Evolutionary conservation across 2,797 vertebrate genomes (phyloP).

Genomic region (Onychomys leucogaster): DNA sequence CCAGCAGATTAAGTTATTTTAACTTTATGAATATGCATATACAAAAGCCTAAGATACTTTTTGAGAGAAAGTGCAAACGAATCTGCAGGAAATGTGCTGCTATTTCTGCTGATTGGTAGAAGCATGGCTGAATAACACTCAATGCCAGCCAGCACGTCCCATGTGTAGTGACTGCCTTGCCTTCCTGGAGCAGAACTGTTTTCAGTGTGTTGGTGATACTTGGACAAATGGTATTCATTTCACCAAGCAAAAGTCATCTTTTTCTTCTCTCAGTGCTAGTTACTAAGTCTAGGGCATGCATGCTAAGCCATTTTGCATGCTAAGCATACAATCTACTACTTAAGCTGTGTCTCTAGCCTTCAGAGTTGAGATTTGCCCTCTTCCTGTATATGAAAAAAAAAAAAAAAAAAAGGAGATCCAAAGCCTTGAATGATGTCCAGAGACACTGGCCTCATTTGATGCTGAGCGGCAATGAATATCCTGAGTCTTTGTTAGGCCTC

Average conservation of each 20-base stretch:
- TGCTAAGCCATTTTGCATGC: not conserved
- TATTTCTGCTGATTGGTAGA: constrained; percentile 69
- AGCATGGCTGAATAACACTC: not conserved
- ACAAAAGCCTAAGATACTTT: constrained; percentile 70
- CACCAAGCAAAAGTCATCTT: not conserved
- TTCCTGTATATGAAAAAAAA: not conserved
- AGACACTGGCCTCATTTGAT: not conserved
- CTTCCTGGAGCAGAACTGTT: constrained; percentile 2
- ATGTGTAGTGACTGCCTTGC: not conserved
- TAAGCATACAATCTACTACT: not conserved
- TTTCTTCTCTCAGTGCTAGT: not conserved
- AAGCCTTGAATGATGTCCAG: not conserved
- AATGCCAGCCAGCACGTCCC: not conserved
- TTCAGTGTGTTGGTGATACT: not conserved
- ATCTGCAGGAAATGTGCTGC: constrained; percentile 59
- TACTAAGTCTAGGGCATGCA: not conserved
- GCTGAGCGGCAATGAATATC: not conserved
- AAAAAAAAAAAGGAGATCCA: not conserved
- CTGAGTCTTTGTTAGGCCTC: not conserved
- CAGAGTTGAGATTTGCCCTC: not conserved
- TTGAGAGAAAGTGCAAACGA: constrained; percentile 60
- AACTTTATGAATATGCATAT: constrained; percentile 80
- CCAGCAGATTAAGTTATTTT: constrained; percentile 73
- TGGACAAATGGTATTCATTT: constrained; percentile 8
- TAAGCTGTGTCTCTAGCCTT: not conserved